A percentile compares a stretch with the other conserved stretches of the same genome.
Evolutionary conservation across 2,113 vertebrate genomes (phyloP).

Genomic region (Anas platyrhynchos): DNA sequence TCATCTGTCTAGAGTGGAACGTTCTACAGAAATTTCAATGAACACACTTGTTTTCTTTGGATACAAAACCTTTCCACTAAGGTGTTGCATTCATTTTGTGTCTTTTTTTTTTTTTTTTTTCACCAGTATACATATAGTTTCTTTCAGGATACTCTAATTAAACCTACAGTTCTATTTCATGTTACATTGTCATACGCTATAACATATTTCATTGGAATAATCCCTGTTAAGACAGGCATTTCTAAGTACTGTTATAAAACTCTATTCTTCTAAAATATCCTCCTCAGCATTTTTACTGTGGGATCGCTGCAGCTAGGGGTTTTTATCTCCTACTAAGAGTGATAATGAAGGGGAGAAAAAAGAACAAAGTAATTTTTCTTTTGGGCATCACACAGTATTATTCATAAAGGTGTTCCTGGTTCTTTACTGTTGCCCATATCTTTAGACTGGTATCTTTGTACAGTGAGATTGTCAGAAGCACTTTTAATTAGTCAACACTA

Average conservation of each 20-base stretch:
- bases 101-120: conserved; percentile 24
- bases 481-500: neutral
- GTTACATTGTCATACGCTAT: neutral
- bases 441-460: neutral
- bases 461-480: neutral
- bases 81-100: neutral
- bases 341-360: neutral
- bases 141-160: neutral
- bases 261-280: neutral
- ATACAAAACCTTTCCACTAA: neutral
- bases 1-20: neutral
- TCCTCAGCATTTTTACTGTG: neutral
- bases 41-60: neutral
- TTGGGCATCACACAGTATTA: neutral
- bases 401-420: neutral
- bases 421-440: neutral
- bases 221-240: neutral
- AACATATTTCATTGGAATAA: neutral
- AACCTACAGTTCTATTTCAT: neutral
- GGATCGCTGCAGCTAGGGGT: neutral
- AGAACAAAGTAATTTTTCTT: neutral
- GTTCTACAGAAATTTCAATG: neutral
- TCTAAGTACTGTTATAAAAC: neutral
- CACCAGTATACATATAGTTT: neutral
- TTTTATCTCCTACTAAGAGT: neutral